These are phyloP conservation scores for Nanorana parkeri DNA, from an alignment of 2,113 vertebrate genomes.

Conservation along the genomic window DNA sequence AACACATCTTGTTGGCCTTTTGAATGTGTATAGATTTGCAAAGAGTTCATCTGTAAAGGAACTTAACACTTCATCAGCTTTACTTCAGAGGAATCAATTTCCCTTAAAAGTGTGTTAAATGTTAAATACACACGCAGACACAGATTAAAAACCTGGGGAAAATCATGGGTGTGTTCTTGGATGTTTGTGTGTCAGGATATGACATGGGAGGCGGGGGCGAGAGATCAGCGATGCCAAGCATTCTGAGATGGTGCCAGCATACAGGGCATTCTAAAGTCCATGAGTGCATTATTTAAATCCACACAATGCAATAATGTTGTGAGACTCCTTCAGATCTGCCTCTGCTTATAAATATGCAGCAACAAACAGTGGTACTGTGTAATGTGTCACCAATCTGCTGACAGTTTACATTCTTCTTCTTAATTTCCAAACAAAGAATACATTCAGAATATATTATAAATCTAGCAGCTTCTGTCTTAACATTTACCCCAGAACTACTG, in stretches of 20 bases:
- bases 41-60: neutral
- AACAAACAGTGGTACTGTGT: constrained; percentile 22
- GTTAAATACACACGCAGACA: neutral
- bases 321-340: constrained; percentile 17
- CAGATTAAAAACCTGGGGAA: neutral
- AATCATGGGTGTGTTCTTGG: neutral
- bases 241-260: constrained; percentile 17
- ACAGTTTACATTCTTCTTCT: constrained; percentile 16
- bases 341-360: constrained; percentile 25
- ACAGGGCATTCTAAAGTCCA: constrained; percentile 5
- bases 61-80: constrained; percentile 20
- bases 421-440: constrained; percentile 14
- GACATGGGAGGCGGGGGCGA: neutral
- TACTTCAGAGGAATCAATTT: neutral
- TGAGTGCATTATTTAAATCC: neutral
- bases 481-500: neutral
- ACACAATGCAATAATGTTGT: constrained; percentile 3
- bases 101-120: neutral
- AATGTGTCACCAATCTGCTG: neutral
- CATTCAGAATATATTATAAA: neutral
- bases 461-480: neutral
- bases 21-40: neutral
- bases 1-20: neutral
- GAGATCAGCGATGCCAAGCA: constrained; percentile 33
- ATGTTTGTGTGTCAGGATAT: constrained; percentile 23